Evolutionary conservation across 2,797 vertebrate genomes (phyloP), one percentile per base, ranked within the genome.

Genomic region (Acanthopagrus latus): DNA sequence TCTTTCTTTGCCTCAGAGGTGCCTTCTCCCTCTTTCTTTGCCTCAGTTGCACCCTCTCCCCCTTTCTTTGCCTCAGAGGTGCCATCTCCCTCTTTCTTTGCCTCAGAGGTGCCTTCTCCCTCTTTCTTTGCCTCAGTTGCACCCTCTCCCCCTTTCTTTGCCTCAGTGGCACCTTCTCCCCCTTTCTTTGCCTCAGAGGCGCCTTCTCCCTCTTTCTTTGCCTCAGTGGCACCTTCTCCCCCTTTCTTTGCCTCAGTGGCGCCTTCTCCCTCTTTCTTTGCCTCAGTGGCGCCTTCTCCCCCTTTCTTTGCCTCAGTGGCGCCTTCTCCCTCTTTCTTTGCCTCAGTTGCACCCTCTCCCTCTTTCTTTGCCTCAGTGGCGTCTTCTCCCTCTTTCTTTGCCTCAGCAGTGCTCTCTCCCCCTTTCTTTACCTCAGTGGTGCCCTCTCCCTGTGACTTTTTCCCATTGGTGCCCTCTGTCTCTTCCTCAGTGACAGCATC

Each of bases 381-480:
- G 2, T 16, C 8, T 14, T 52, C 33, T 38, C 33, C 33, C 6
- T 7, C 33, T 33, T 33, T 8, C 7, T 33, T 33, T 33, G 1
- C 33, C 6, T 1, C 7, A 8, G 33, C 8, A 7, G 3, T 8
- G 0, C 13, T 14, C 0, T 13, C 6, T 38, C 1, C 33, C 8
- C 2, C 33, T 38, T 0, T 20, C 13, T 17, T 27, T 1, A 7
- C 9, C 23, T 3, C 8, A 38, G 1, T 0, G 2, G 0, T 6
- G 4, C 11, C 8, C 20, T 52, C 9, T 38, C 33, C 33, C 7
- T 8, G 27, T 27, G 27, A 27, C 27, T 27, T 27, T 27, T 27
- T 27, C 2, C 27, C 27, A 27, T 27, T 4, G 4, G 2, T 17
- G 1, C 13, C 0, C 17, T 20, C 6, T 44, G 33, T 38, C 33